These are phyloP conservation scores for Oscheius sp. DNA, from an alignment of 2,888 invertebrate species.

Conservation along the genomic window DNA sequence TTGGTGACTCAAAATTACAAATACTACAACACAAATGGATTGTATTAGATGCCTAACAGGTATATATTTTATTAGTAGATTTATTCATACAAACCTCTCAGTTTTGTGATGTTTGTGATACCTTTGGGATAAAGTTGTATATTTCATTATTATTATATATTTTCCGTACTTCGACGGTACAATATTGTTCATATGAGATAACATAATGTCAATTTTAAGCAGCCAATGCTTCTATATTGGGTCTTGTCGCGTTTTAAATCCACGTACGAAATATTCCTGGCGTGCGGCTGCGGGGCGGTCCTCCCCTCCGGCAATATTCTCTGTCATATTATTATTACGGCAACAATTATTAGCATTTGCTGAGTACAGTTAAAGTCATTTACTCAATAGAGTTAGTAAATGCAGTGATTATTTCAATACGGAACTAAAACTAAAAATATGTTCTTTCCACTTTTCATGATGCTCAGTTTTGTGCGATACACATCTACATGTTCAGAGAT, in stretches of 20 bases:
- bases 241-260: conserved; percentile 29
- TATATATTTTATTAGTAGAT: too few species aligned
- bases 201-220: background rate
- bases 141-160: background rate
- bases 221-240: background rate
- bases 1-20: conserved; percentile 50
- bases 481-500: too few species aligned
- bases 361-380: background rate
- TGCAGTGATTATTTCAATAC: too few species aligned
- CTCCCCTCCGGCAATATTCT: conserved; percentile 16
- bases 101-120: background rate
- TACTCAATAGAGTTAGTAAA: too few species aligned
- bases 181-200: background rate
- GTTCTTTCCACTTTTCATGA: too few species aligned
- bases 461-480: too few species aligned
- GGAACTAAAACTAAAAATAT: too few species aligned
- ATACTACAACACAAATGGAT: conserved; percentile 47
- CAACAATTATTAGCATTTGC: too few species aligned
- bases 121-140: background rate
- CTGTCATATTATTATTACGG: background rate
- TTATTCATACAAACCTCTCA: background rate
- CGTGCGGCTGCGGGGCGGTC: conserved; percentile 28
- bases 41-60: conserved; percentile 44
- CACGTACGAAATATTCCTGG: conserved; percentile 27
- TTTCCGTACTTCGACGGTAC: too few species aligned